phyloP scores from a whole-genome alignment of 2,888 invertebrate species.

The Catocala nupta region DNA sequence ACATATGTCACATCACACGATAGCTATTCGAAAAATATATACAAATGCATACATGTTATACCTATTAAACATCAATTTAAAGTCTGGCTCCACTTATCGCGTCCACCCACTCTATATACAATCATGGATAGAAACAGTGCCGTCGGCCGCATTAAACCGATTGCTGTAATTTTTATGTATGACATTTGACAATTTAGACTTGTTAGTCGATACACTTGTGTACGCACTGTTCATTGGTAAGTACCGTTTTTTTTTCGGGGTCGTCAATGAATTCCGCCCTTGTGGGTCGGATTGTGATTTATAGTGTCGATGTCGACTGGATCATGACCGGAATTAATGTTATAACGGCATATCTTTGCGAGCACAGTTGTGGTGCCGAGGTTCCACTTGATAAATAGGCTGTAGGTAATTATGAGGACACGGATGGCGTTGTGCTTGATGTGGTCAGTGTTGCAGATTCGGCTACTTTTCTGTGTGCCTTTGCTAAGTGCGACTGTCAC shows the following conservation, averaged over 20 bases:
- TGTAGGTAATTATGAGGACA: neutral
- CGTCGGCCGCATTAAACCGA: slow-evolving; percentile 6
- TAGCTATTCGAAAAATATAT: no score
- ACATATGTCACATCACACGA: no score
- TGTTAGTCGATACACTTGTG: slow-evolving; percentile 13
- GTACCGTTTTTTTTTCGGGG: slow-evolving; percentile 51
- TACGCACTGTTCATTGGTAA: slow-evolving; percentile 21
- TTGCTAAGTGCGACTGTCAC: no score
- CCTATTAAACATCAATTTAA: no score
- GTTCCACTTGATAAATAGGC: slow-evolving; percentile 20
- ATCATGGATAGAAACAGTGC: neutral
- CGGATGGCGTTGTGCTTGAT: no score
- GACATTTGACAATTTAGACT: slow-evolving; percentile 13
- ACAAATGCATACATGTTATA: no score
- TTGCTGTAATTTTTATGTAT: slow-evolving; percentile 18
- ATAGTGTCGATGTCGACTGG: slow-evolving; percentile 51
- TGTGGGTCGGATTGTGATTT: slow-evolving; percentile 59
- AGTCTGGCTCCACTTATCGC: no score
- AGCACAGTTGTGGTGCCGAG: slow-evolving; percentile 27
- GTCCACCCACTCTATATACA: neutral
- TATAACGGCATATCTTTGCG: slow-evolving; percentile 51
- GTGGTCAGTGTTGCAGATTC: no score
- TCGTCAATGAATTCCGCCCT: slow-evolving; percentile 55
- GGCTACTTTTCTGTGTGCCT: no score
- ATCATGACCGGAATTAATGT: slow-evolving; percentile 63